Evolutionary conservation across 1,140 invertebrate genomes (phyloP), one percentile per base, ranked within the genome.

Genomic region (Zaprionus kolodkinae): DNA sequence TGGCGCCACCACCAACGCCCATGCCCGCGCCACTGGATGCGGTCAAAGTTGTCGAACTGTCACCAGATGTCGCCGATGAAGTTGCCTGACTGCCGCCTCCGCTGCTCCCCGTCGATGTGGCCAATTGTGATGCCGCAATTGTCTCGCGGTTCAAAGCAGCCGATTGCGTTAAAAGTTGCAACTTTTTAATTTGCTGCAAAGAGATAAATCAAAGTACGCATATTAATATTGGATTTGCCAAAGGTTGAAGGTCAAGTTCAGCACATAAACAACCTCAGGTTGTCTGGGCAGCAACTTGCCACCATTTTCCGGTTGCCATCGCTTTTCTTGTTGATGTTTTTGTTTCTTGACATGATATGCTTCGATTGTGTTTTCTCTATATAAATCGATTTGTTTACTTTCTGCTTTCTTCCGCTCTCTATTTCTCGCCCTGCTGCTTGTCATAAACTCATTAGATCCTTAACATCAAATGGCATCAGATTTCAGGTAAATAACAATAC

Each of bases 151-250:
- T 92, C 68, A 92, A 67, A 30, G 92, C 88, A 68, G 92, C 92
- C 52, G 88, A 92, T 81, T 92, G 91, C 70, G 92, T 92, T 61
- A 92, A 81, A 70, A 91, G 79, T 79, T 93, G 92, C 64, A 93
- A 81, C 75, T 92, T 92, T 82, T 93, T 92, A 79, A 93, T 92
- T 92, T 93, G 92, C 92, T 93, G 81, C 33, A 81, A 73, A 60
- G 57, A 25, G 76, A 57, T 33, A 60, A 67, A 52, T 59, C 63
- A 9, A n/a, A 45, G 38, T 68, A 35, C 6, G 17, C 43, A 43
- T 40, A 57, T 70, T 69, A 30, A 76, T 6, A 12, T 25, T 48
- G 25, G 52, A 6, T 27, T 27, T 33, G 30, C 9, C 1, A 64
- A 52, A 48, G 17, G 12, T 38, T 11, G 21, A 40, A 61, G 48